Base-by-base conservation (phyloP, 2,888 invertebrate genomes). In the Phragmatobia fuliginosa region DNA sequence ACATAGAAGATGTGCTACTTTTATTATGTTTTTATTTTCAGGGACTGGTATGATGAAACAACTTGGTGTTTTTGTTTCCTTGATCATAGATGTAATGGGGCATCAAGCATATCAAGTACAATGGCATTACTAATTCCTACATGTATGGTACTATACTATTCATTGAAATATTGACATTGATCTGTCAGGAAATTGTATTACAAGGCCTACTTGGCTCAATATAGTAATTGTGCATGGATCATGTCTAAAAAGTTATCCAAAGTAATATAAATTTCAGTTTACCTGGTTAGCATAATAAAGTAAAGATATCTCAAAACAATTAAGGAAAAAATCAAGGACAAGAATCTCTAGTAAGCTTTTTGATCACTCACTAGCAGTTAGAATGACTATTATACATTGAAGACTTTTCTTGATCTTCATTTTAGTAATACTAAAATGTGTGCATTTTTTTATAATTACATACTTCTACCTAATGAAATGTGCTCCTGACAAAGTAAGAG, bases 51-150 rank as follows among this genome's bases (percentile, higher is more conserved):
- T 86, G 97, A 97, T 76, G 96, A 97, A 80, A 97, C 97, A 11
- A 96, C 96, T 56, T 99, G 97, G 96, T 99, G 98, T 90, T 98
- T 98, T 90, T 99, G 98, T 89, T 98, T 98, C 88, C 97, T 98
- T 77, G 98, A 98, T 90, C 97, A 98, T 87, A 96, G 98, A 84
- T 98, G 98, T 91, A 99, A 99, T 85, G 89, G 94, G 59, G 95
- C 95, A 8, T 72, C 91, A 8, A 78, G 80, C 49, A 73, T 86
- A 28, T 82, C 89, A 38, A 81, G 84, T 52, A 92, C 95, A 77
- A 83, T 91, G 73, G 83, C 86, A 62, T 83, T 90, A 74, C 81
- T 92, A 80, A 87, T 89, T 8, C 78, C 87, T 64, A 82, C 87
- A 74, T 83, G 80, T 79, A 76, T 85, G 75, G 62, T 82, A 67